These are phyloP conservation scores for Sebastes hubbsi DNA, from an alignment of 2,797 vertebrate species.

Conservation along the genomic window DNA sequence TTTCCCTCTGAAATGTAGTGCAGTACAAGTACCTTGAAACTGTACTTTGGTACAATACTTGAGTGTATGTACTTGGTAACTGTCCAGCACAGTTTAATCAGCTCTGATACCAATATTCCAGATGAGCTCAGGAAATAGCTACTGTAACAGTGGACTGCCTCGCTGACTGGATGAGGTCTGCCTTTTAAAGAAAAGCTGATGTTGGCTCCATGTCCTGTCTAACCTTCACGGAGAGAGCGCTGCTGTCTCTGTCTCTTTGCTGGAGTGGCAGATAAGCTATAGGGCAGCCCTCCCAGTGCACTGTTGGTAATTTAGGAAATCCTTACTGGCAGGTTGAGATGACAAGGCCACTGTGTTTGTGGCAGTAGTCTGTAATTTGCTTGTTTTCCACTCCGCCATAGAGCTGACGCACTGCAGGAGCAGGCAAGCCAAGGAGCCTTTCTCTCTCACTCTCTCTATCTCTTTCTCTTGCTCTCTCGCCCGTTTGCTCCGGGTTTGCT, in stretches of 20 bases:
- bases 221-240: conserved; percentile 5
- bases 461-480: conserved; percentile 39
- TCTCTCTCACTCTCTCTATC: conserved; percentile 49
- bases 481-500: conserved; percentile 10
- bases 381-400: conserved; percentile 82
- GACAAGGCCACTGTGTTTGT: conserved; percentile 84
- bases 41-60: not conserved
- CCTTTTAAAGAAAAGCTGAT: not conserved
- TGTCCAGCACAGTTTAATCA: not conserved
- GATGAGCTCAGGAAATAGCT: not conserved
- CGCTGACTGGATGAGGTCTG: not conserved
- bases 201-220: conserved; percentile 1
- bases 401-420: conserved; percentile 78
- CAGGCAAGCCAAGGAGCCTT: conserved; percentile 55
- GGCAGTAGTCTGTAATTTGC: conserved; percentile 83
- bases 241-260: not conserved
- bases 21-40: not conserved
- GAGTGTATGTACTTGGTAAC: not conserved
- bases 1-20: no score
- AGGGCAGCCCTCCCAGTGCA: conserved; percentile 74
- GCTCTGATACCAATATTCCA: not conserved
- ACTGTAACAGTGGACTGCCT: not conserved
- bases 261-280: conserved; percentile 72
- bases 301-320: conserved; percentile 85
- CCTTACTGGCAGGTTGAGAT: conserved; percentile 84